These are phyloP conservation scores for Synanthedon andrenaeformis DNA, from an alignment of 2,888 invertebrate genomes.

Conservation along the genomic window DNA sequence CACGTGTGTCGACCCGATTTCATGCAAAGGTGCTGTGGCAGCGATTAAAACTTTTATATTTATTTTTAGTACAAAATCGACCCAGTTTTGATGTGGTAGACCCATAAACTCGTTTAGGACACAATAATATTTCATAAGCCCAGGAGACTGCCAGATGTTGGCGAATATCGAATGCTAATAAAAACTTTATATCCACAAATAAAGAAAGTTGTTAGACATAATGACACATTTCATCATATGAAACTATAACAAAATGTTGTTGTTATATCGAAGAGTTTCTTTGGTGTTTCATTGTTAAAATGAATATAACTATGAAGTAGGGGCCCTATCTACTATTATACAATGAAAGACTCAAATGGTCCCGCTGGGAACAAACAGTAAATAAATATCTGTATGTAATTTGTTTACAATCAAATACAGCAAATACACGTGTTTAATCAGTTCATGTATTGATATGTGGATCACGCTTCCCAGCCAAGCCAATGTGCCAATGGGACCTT, in stretches of 20 bases:
- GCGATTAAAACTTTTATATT: conserved; percentile 36
- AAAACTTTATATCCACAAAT: background rate
- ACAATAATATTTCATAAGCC: conserved; percentile 23
- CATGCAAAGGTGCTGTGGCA: conserved; percentile 31
- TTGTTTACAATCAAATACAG: too few relatives aligned
- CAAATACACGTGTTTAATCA: background rate
- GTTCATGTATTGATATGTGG: conserved; percentile 8
- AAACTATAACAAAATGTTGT: too few relatives aligned
- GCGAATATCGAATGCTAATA: background rate
- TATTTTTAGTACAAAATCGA: conserved; percentile 38
- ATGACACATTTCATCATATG: too few relatives aligned
- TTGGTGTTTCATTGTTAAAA: too few relatives aligned
- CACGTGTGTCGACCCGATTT: conserved; percentile 18
- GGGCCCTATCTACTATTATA: too few relatives aligned
- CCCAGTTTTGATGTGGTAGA: conserved; percentile 36
- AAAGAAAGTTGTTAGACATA: background rate
- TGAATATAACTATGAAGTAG: too few relatives aligned
- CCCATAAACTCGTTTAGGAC: conserved; percentile 31
- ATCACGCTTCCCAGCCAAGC: conserved; percentile 4
- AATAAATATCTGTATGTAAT: too few relatives aligned
- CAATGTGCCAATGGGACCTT: conserved; percentile 10
- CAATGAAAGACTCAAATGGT: too few relatives aligned
- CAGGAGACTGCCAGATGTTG: conserved; percentile 35
- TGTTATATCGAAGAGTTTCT: too few relatives aligned
- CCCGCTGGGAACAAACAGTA: too few relatives aligned